Evolutionary conservation across 37 sponge, comb jelly and placozoan genomes (phyloP).

Genomic region (Aplysina aerophoba): DNA sequence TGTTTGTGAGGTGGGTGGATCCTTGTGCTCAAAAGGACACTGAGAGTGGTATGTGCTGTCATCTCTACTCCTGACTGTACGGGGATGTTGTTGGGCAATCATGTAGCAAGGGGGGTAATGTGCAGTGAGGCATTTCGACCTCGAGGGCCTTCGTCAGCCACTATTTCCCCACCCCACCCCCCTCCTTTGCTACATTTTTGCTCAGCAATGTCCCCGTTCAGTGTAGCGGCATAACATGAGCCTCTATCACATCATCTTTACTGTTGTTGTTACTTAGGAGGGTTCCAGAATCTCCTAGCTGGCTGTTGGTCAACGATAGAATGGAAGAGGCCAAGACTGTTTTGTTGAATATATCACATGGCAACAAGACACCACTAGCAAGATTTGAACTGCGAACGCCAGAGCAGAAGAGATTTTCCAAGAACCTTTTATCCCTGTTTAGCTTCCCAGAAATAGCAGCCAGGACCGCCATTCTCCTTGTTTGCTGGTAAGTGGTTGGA

Average conservation of each 20-base stretch:
- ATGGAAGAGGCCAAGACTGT: constrained; percentile 53
- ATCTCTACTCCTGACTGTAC: too few relatives aligned
- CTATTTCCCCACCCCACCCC: too few relatives aligned
- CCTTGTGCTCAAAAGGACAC: too few relatives aligned
- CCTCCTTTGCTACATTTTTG: too few relatives aligned
- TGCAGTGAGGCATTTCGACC: too few relatives aligned
- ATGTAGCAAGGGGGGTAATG: too few relatives aligned
- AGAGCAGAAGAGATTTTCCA: not conserved
- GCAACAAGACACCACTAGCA: constrained; percentile 53
- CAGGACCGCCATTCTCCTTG: not conserved
- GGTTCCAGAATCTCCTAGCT: constrained; percentile 80
- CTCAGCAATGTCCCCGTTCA: too few relatives aligned
- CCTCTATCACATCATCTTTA: not conserved
- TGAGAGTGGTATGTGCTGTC: too few relatives aligned
- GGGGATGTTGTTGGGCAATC: too few relatives aligned
- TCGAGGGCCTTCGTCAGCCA: too few relatives aligned
- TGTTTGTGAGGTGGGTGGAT: too few relatives aligned
- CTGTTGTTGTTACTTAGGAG: constrained; percentile 19
- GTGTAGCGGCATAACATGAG: too few relatives aligned
- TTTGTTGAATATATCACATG: constrained; percentile 49
- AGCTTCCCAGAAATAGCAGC: not conserved
- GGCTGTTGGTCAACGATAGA: constrained; percentile 58
- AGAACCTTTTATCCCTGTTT: not conserved
- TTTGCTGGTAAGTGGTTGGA: constrained; percentile 19
- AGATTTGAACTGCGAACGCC: constrained; percentile 7